Conservation (phyloP, 1,140 invertebrate species). For the Drosophila serrata region DNA sequence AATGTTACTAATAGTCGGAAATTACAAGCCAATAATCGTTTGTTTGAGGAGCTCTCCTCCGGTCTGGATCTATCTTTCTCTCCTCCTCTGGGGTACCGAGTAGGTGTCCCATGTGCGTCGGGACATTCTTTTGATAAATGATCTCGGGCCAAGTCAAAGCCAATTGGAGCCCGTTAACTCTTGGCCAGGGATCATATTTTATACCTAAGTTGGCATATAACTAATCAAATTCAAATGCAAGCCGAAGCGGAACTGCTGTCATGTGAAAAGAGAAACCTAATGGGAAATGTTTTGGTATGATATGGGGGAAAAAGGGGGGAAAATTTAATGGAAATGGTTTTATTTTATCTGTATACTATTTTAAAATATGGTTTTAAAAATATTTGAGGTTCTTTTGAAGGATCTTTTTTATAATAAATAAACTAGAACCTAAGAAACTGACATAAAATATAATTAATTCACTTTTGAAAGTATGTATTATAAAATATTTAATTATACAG, state of each 20-base stretch:
- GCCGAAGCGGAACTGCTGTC: conserved; percentile 29
- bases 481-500: too few relatives aligned
- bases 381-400: neutral
- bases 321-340: neutral
- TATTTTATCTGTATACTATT: neutral
- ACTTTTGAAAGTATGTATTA: neutral
- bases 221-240: conserved; percentile 64
- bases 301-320: neutral
- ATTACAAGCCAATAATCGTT: conserved; percentile 81
- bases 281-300: conserved; percentile 14
- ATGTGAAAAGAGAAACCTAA: conserved; percentile 31
- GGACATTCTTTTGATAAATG: conserved; percentile 48
- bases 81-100: conserved; percentile 20
- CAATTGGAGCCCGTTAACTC: conserved; percentile 52
- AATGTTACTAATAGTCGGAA: conserved; percentile 81
- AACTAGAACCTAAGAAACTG: too few relatives aligned
- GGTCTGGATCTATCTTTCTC: conserved; percentile 10
- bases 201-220: conserved; percentile 67
- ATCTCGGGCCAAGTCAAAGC: conserved; percentile 44
- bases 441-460: too few relatives aligned
- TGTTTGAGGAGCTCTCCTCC: conserved; percentile 52
- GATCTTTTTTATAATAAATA: too few relatives aligned
- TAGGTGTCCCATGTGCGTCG: conserved; percentile 45
- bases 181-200: conserved; percentile 62
- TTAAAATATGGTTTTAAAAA: neutral